Conservation (phyloP, 2,113 vertebrate genomes). For the Ia io region DNA sequence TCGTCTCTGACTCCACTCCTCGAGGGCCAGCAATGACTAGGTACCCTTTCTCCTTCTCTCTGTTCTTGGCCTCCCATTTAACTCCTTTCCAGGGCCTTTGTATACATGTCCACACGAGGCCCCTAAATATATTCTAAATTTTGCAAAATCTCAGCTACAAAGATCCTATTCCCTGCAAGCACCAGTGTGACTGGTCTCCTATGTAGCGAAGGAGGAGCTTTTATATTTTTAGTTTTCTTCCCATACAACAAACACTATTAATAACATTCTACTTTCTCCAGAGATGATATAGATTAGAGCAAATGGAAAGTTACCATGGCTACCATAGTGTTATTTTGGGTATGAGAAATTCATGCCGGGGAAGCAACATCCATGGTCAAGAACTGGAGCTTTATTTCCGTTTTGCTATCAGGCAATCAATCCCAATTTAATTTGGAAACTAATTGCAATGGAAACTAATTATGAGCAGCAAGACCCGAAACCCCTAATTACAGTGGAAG, state of each 20-base stretch:
- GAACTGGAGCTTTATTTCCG: conserved; percentile 69
- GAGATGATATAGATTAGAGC: conserved; percentile 79
- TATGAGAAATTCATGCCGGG: conserved; percentile 78
- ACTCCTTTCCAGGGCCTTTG: neutral
- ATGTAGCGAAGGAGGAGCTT: conserved; percentile 68
- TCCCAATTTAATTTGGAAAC: conserved; percentile 58
- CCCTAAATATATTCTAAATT: conserved; percentile 70
- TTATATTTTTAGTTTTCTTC: conserved; percentile 76
- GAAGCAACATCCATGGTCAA: conserved; percentile 77
- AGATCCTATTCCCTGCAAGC: conserved; percentile 74
- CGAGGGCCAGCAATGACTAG: neutral
- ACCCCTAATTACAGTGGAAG: conserved; percentile 67
- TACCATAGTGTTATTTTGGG: conserved; percentile 84
- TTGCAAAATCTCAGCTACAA: conserved; percentile 75
- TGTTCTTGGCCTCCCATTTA: neutral
- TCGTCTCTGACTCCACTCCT: neutral
- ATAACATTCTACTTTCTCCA: conserved; percentile 82
- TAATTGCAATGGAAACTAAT: conserved; percentile 68
- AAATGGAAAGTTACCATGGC: conserved; percentile 87
- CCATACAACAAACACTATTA: conserved; percentile 82
- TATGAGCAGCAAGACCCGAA: conserved; percentile 50
- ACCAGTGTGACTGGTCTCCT: conserved; percentile 73
- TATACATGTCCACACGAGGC: neutral
- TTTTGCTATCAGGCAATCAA: conserved; percentile 75
- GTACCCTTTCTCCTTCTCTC: neutral